Evolutionary conservation across 2,888 invertebrate species (phyloP).

Genomic region (Chamaedrilus cognettii): DNA sequence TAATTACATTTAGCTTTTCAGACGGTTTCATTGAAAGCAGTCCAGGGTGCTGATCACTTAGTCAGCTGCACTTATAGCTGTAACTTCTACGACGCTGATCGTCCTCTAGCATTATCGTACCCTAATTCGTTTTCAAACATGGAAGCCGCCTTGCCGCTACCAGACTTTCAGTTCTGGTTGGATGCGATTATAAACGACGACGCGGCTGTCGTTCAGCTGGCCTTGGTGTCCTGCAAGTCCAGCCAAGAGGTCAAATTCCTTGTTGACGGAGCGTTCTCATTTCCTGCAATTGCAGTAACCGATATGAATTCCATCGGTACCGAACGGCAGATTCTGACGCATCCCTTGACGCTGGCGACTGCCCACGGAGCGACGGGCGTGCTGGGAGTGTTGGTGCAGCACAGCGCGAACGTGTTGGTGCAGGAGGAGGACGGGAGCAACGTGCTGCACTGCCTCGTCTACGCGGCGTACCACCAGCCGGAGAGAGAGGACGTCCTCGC

Average conservation of each 20-base stretch:
- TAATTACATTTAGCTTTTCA: too few relatives aligned
- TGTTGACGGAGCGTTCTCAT: background rate
- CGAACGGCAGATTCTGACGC: constrained; percentile 2
- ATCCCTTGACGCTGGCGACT: constrained; percentile 10
- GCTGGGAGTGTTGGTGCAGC: constrained; percentile 4
- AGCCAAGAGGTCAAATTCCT: background rate
- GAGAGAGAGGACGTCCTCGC: constrained; percentile 7
- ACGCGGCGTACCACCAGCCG: constrained; percentile 8
- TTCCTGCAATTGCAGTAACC: background rate
- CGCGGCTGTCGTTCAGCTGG: background rate
- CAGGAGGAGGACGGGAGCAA: constrained; percentile 14
- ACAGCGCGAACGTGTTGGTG: constrained; percentile 9
- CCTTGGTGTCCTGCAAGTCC: background rate
- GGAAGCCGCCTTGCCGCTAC: background rate
- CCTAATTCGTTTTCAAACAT: background rate
- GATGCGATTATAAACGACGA: background rate
- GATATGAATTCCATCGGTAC: background rate
- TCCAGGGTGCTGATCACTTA: too few relatives aligned
- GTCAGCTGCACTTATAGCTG: too few relatives aligned
- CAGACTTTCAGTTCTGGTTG: constrained; percentile 2
- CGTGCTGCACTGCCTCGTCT: constrained; percentile 11
- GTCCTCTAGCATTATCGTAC: too few relatives aligned
- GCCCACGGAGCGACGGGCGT: constrained; percentile 1
- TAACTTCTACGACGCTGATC: too few relatives aligned
- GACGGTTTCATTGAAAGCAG: too few relatives aligned